A percentile compares a stretch with the other conserved stretches of the same genome.
Evolutionary conservation across 2,888 invertebrate genomes (phyloP).

Genomic region (Trisateles emortualis): DNA sequence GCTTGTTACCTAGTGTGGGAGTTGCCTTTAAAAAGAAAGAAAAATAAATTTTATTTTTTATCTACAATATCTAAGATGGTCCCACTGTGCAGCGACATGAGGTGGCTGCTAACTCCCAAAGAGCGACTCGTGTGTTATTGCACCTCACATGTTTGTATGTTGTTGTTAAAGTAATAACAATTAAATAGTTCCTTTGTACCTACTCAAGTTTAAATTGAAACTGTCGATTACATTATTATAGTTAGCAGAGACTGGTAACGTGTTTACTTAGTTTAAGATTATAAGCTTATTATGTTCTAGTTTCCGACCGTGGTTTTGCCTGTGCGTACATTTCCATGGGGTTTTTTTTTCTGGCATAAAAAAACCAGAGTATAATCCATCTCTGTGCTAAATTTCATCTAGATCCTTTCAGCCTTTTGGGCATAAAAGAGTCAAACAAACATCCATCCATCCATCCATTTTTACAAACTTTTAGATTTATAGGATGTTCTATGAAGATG

Average conservation of each 20-base stretch:
- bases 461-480: too few species aligned
- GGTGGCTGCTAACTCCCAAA: conserved; percentile 43
- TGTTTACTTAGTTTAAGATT: conserved; percentile 18
- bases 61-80: not conserved
- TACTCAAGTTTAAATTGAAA: conserved; percentile 45
- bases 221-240: conserved; percentile 36
- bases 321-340: not conserved
- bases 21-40: too few species aligned
- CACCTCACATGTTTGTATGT: conserved; percentile 42
- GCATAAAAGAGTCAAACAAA: too few species aligned
- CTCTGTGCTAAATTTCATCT: too few species aligned
- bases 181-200: conserved; percentile 44
- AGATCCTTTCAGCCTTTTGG: too few species aligned
- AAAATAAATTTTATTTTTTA: not conserved
- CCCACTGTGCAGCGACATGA: conserved; percentile 48
- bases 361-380: too few species aligned
- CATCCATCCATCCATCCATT: too few species aligned
- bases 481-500: too few species aligned
- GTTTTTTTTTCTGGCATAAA: too few species aligned
- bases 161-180: conserved; percentile 33
- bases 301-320: not conserved
- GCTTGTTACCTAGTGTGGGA: too few species aligned
- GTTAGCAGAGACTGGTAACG: conserved; percentile 11
- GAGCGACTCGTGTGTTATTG: conserved; percentile 54
- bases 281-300: conserved; percentile 11